A percentile compares a stretch with the other conserved stretches of the same genome.
phyloP scores from a whole-genome alignment of 2,113 vertebrate species.

The Phrynocephalus versicolor region DNA sequence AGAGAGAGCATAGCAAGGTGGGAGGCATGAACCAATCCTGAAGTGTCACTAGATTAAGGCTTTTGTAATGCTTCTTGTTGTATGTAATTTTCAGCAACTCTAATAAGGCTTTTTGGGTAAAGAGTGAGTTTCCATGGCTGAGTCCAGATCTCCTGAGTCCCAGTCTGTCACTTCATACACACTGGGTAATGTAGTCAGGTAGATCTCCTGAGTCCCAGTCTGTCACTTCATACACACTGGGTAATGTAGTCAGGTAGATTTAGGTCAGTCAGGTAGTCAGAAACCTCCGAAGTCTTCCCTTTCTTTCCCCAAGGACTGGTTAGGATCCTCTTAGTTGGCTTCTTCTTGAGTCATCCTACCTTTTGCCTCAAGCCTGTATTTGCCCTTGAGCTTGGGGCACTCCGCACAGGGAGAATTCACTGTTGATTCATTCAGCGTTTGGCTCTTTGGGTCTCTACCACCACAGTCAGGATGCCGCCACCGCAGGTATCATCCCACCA shows the following conservation, averaged over 20 bases:
- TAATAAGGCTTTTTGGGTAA: too few species aligned
- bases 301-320: neutral
- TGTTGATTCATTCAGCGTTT: too few species aligned
- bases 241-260: neutral
- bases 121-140: too few species aligned
- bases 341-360: neutral
- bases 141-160: too few species aligned
- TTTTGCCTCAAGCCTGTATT: neutral
- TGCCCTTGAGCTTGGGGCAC: neutral
- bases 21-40: neutral
- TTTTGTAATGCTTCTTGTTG: neutral
- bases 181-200: too few species aligned
- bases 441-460: too few species aligned
- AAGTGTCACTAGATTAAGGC: neutral
- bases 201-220: too few species aligned
- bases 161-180: too few species aligned
- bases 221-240: too few species aligned
- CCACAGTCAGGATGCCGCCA: too few species aligned
- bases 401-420: too few species aligned
- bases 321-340: neutral
- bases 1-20: neutral
- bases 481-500: too few species aligned
- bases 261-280: neutral
- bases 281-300: neutral
- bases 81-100: neutral